These are phyloP conservation scores for Diacarnus erythraeanus DNA, from an alignment of 37 sponge, comb jelly and placozoan species.

Conservation along the genomic window DNA sequence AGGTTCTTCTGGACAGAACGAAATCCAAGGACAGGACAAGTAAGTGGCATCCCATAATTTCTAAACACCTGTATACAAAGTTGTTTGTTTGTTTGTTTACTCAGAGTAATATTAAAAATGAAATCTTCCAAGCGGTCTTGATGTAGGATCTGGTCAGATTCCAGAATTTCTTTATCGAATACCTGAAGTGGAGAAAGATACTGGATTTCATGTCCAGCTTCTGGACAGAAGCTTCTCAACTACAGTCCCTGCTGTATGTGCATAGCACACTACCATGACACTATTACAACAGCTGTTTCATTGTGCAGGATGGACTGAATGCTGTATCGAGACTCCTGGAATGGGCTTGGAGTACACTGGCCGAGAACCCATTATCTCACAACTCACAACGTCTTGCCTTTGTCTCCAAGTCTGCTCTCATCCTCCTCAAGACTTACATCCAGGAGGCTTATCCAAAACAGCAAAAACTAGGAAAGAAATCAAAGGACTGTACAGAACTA, in stretches of 20 bases:
- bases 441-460: slow-evolving; percentile 61
- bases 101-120: slow-evolving; percentile 82
- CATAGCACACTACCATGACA: too few relatives aligned
- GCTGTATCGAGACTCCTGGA: slow-evolving; percentile 71
- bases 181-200: slow-evolving; percentile 48
- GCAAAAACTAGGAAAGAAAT: slow-evolving; percentile 10
- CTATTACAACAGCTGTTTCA: too few relatives aligned
- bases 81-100: not conserved
- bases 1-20: slow-evolving; percentile 66
- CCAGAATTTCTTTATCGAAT: slow-evolving; percentile 76
- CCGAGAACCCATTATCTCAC: not conserved
- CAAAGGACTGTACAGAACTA: slow-evolving; percentile 60
- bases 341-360: slow-evolving; percentile 66
- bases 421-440: slow-evolving; percentile 70
- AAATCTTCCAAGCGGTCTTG: slow-evolving; percentile 68
- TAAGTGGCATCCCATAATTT: too few relatives aligned
- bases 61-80: too few relatives aligned
- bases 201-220: slow-evolving; percentile 49
- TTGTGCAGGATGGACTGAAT: slow-evolving; percentile 64
- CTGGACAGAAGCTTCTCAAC: slow-evolving; percentile 64
- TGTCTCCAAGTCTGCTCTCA: slow-evolving; percentile 56
- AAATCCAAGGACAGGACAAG: slow-evolving; percentile 60
- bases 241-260: slow-evolving; percentile 68
- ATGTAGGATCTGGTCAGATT: slow-evolving; percentile 88
- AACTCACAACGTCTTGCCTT: slow-evolving; percentile 34